A percentile compares a stretch with the other conserved stretches of the same genome.
Conservation (phyloP, 53 echinoderm and acorn worm species). For the Luidia sarsii region DNA sequence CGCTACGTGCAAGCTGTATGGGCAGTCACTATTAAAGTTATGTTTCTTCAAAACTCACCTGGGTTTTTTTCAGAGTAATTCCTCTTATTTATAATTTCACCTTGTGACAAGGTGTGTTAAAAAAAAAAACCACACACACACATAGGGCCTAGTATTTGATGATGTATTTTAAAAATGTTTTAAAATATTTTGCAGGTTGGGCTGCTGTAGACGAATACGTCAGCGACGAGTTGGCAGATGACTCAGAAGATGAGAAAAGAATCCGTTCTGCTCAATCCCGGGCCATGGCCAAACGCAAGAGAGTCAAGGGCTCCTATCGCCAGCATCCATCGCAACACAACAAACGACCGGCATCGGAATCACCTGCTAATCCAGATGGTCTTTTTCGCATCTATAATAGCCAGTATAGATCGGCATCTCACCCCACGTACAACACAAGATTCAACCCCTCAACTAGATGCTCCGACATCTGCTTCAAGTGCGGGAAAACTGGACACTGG, state of each 20-base stretch:
- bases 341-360: neutral
- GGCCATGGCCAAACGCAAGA: constrained; percentile 27
- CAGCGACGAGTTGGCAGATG: constrained; percentile 24
- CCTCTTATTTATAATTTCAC: no score
- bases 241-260: constrained; percentile 35
- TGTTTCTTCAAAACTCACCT: no score
- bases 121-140: no score
- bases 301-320: neutral
- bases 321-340: constrained; percentile 1
- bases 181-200: neutral
- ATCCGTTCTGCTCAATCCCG: constrained; percentile 25
- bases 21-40: no score
- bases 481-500: constrained; percentile 26
- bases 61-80: no score
- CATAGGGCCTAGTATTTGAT: no score
- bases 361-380: constrained; percentile 16
- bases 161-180: neutral
- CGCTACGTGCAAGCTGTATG: no score
- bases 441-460: neutral
- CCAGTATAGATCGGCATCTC: constrained; percentile 24
- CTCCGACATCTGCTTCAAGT: constrained; percentile 20
- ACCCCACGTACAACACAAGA: neutral
- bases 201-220: constrained; percentile 11
- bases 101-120: no score
- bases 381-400: constrained; percentile 29